Percentiles rank a stretch among this genome's conserved stretches.
Evolutionary conservation across 2,888 invertebrate species (phyloP).

Genomic region (Baccha elongata): DNA sequence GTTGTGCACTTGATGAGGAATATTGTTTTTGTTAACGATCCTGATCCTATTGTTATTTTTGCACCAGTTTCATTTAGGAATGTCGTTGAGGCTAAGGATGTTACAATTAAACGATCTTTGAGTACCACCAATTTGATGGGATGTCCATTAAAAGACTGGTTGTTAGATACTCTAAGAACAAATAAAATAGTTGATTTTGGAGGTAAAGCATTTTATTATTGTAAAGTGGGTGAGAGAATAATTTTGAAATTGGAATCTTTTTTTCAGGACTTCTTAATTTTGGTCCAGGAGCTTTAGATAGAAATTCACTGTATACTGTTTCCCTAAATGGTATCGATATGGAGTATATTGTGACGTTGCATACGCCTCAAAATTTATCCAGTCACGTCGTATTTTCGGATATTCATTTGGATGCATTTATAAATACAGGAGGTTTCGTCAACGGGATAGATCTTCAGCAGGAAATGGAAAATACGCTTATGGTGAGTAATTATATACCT

Average conservation of each 20-base stretch:
- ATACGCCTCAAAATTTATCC: constrained; percentile 82
- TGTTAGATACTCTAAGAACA: constrained; percentile 81
- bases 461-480: constrained; percentile 83
- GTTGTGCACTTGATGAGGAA: constrained; percentile 80
- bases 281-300: constrained; percentile 81
- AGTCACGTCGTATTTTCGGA: constrained; percentile 79
- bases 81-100: constrained; percentile 77
- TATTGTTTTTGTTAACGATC: constrained; percentile 80
- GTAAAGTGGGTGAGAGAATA: background rate
- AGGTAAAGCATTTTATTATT: constrained; percentile 75
- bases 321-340: constrained; percentile 83
- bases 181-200: constrained; percentile 77
- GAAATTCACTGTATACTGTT: constrained; percentile 80
- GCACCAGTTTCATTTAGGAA: constrained; percentile 80
- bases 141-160: constrained; percentile 81
- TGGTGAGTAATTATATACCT: constrained; percentile 81
- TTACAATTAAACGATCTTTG: constrained; percentile 77
- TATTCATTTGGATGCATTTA: constrained; percentile 77
- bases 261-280: constrained; percentile 82
- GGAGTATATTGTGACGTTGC: constrained; percentile 82
- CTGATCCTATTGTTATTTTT: constrained; percentile 76
- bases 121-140: constrained; percentile 79
- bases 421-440: constrained; percentile 77
- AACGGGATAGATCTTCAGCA: constrained; percentile 82
- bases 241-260: background rate